These are phyloP conservation scores for Enoplosus armatus DNA, from an alignment of 2,797 vertebrate species.

Conservation along the genomic window DNA sequence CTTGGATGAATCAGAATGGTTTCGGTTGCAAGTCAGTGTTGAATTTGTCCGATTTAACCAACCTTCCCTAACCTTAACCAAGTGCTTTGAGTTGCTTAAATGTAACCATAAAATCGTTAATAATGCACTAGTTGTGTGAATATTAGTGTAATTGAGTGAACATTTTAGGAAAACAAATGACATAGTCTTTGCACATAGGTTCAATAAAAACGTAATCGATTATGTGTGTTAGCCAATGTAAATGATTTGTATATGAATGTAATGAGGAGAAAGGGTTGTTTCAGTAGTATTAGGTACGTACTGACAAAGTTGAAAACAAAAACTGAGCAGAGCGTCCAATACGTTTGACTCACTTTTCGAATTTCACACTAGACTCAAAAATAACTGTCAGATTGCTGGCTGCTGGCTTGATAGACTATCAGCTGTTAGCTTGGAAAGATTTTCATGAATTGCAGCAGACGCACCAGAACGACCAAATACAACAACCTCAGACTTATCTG, in stretches of 20 bases:
- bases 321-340: background rate
- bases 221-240: background rate
- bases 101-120: background rate
- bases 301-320: background rate
- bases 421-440: constrained; percentile 23
- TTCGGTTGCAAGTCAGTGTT: background rate
- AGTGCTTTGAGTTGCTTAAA: background rate
- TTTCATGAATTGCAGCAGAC: constrained; percentile 28
- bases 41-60: background rate
- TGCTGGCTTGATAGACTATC: constrained; percentile 8
- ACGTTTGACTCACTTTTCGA: constrained; percentile 2
- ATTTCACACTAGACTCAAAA: constrained; percentile 29
- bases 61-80: background rate
- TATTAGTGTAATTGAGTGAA: background rate
- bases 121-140: background rate
- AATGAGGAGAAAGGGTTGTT: background rate
- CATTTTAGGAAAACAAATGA: background rate
- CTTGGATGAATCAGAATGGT: background rate
- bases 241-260: background rate
- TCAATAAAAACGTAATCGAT: background rate
- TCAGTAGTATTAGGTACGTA: background rate
- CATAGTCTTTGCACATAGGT: background rate
- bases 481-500: background rate
- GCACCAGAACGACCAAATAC: background rate
- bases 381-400: constrained; percentile 22